Evolutionary conservation across 1,140 invertebrate genomes (phyloP).

Genomic region (Trichogramma pretiosum): DNA sequence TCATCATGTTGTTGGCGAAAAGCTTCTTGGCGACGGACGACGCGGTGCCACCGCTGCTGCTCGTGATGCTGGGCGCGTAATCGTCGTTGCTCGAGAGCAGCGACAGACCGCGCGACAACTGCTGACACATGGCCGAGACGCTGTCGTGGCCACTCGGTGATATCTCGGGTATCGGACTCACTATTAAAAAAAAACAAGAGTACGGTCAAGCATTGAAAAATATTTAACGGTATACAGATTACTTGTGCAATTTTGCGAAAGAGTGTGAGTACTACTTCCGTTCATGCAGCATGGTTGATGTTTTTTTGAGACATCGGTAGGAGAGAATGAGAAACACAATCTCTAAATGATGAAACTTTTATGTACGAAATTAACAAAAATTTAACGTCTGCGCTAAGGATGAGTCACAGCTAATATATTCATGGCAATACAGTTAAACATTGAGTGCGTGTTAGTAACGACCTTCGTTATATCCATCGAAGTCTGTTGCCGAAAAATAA

Average conservation of each 20-base stretch:
- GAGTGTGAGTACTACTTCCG: too few relatives aligned
- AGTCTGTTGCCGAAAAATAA: slow-evolving; percentile 36
- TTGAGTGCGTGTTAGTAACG: too few relatives aligned
- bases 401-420: too few relatives aligned
- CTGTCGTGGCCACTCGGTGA: slow-evolving; percentile 64
- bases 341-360: too few relatives aligned
- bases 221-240: background rate
- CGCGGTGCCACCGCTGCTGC: slow-evolving; percentile 26
- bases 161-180: slow-evolving; percentile 73
- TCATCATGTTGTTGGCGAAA: slow-evolving; percentile 17
- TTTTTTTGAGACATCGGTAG: too few relatives aligned
- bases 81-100: slow-evolving; percentile 63
- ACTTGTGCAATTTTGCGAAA: too few relatives aligned
- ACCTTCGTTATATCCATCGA: slow-evolving; percentile 44
- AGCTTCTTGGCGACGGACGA: slow-evolving; percentile 34
- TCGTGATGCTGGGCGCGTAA: slow-evolving; percentile 43
- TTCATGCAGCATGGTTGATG: too few relatives aligned
- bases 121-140: slow-evolving; percentile 80
- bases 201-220: background rate
- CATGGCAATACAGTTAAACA: too few relatives aligned
- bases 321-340: too few relatives aligned
- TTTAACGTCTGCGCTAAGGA: too few relatives aligned
- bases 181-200: slow-evolving; percentile 31
- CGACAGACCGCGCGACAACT: slow-evolving; percentile 73
- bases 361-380: too few relatives aligned